Percentiles rank a stretch among this genome's conserved stretches.
Evolutionary conservation across 2,113 vertebrate genomes (phyloP).

Genomic region (Syngnathus scovelli): DNA sequence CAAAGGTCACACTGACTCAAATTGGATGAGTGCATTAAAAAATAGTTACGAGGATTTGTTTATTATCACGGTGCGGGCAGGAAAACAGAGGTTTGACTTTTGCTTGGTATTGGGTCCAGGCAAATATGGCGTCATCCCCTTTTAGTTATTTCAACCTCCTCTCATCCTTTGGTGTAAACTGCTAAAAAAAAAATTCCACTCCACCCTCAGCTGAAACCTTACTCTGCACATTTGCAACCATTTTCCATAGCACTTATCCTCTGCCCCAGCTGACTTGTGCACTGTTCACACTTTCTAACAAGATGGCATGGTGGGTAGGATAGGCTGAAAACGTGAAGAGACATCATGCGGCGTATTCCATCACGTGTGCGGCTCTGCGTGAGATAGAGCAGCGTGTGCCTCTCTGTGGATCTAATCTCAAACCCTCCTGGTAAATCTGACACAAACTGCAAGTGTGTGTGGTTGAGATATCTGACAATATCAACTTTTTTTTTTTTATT

Average conservation of each 20-base stretch:
- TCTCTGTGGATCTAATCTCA: conserved; percentile 44
- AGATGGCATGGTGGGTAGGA: not conserved
- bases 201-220: not conserved
- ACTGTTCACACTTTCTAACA: not conserved
- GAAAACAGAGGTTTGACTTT: too few species aligned
- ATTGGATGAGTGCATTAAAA: not conserved
- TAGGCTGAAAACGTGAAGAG: not conserved
- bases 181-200: not conserved
- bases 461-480: conserved; percentile 6
- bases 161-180: not conserved
- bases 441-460: conserved; percentile 27
- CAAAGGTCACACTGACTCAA: too few species aligned
- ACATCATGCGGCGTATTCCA: not conserved
- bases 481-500: conserved; percentile 3
- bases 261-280: too few species aligned
- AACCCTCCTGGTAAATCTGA: conserved; percentile 52
- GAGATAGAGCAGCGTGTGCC: conserved; percentile 5
- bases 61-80: not conserved
- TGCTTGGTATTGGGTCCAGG: too few species aligned
- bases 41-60: not conserved
- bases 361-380: not conserved
- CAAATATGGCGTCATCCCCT: too few species aligned
- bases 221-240: not conserved
- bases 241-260: not conserved
- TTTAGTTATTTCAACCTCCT: too few species aligned